Evolutionary conservation across 1,140 invertebrate species (phyloP), one percentile per base, ranked within the genome.

Genomic region (Linepithema humile): DNA sequence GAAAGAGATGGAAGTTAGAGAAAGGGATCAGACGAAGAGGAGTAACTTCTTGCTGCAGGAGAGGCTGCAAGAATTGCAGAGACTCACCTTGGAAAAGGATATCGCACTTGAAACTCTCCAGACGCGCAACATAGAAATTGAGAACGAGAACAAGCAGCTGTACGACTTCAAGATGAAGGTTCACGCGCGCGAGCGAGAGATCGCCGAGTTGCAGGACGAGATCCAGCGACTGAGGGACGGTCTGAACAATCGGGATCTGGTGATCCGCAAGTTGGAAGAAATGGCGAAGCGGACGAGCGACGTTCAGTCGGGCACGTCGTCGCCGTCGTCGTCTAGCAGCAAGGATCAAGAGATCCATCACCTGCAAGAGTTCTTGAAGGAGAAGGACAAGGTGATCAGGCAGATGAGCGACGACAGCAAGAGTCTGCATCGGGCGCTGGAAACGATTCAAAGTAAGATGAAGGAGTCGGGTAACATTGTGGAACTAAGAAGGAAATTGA

Each of bases 321-420:
- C 92, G 0, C 85, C 92, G 0, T 89, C 77, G 0, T 69, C 48
- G 0, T 45, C 38, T 55, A 90, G 89, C 20, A 92, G 91, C 26
- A 92, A 95, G 38, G 93, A 95, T 38, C 95, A 96, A 80, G 95
- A 96, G 89, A 95, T 96, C 45, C 91, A 94, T 65, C 93, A 95
- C 89, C 88, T 96, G 55, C 95, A 96, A 65, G 95, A 96, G 78
- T 95, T 96, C 65, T 85, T 96, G 0, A 95, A 95, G 4, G 95
- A 96, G 77, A 95, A 95, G 74, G 95, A 96, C 20, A 93, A 94
- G 20, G 92, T 95, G 0, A 95, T 95, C 35, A 88, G 91, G 1
- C 92, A 95, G 72, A 94, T 96, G 92, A 94, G 90, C n/a, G 94
- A 94, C 3, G 95, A 96, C 59, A 94, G 93, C 29, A 94, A 94